Evolutionary conservation across 2,113 vertebrate species (phyloP).

Genomic region (Pimephales promelas): DNA sequence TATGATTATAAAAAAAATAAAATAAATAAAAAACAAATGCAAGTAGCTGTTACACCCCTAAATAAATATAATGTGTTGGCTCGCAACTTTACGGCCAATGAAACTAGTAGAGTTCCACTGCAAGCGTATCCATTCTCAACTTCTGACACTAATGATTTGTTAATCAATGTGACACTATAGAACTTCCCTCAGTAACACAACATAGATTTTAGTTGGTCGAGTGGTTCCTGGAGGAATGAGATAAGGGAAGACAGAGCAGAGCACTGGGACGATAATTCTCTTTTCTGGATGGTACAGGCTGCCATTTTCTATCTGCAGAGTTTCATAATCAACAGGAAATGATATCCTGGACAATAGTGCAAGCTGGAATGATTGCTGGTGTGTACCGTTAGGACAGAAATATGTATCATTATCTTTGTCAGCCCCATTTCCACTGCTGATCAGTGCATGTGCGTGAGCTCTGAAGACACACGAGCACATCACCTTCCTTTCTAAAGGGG

Average conservation of each 20-base stretch:
- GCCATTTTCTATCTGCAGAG: conserved; percentile 46
- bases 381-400: conserved; percentile 49
- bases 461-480: conserved; percentile 28
- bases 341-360: conserved; percentile 39
- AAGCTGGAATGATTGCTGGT: conserved; percentile 39
- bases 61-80: no score
- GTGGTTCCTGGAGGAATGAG: conserved; percentile 49
- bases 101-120: neutral
- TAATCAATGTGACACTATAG: conserved; percentile 40
- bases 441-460: conserved; percentile 30
- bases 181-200: conserved; percentile 30
- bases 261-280: conserved; percentile 35
- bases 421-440: conserved; percentile 43
- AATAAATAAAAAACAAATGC: no score
- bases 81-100: neutral
- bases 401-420: conserved; percentile 62
- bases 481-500: neutral
- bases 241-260: conserved; percentile 30
- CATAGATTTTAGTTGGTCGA: conserved; percentile 39
- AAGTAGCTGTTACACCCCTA: no score
- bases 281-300: conserved; percentile 40
- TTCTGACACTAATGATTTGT: conserved; percentile 34
- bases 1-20: no score
- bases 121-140: conserved; percentile 12
- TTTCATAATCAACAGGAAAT: conserved; percentile 50